Evolutionary conservation across 1,140 invertebrate genomes (phyloP).

Genomic region (Episyrphus balteatus): DNA sequence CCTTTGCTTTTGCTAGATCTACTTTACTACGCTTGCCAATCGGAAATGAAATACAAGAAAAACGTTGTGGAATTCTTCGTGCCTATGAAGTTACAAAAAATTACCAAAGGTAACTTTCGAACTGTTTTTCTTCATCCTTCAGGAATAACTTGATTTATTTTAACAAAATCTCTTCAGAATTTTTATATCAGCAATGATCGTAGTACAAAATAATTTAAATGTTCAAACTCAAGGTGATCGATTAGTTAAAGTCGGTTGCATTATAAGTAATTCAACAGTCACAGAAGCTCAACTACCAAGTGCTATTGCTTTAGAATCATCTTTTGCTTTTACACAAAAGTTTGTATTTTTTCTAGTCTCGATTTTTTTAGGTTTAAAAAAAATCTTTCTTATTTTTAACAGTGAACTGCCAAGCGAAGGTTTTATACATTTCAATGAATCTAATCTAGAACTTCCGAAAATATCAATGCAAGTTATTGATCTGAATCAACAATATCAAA

Average conservation of each 20-base stretch:
- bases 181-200: slow-evolving; percentile 47
- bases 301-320: slow-evolving; percentile 28
- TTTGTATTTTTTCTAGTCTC: slow-evolving; percentile 4
- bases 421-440: slow-evolving; percentile 19
- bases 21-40: slow-evolving; percentile 19
- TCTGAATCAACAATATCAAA: slow-evolving; percentile 26
- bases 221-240: slow-evolving; percentile 55
- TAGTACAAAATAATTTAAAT: slow-evolving; percentile 54
- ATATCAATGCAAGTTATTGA: slow-evolving; percentile 29
- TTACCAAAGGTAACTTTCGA: slow-evolving; percentile 20
- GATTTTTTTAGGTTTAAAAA: not conserved
- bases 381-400: not conserved
- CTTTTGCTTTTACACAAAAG: slow-evolving; percentile 26
- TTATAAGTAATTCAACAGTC: slow-evolving; percentile 31
- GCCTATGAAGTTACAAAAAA: slow-evolving; percentile 30
- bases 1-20: not conserved
- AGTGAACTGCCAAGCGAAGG: slow-evolving; percentile 21
- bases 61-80: slow-evolving; percentile 27
- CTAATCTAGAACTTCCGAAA: slow-evolving; percentile 16
- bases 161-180: slow-evolving; percentile 38
- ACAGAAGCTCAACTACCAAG: slow-evolving; percentile 19
- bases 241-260: slow-evolving; percentile 51
- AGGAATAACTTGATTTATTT: too few relatives aligned
- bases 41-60: slow-evolving; percentile 30
- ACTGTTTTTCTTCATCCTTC: too few relatives aligned